Percentiles rank a stretch among this genome's conserved stretches.
Conservation (phyloP, 2,113 vertebrate genomes). For the Paradoxurus hermaphroditus region DNA sequence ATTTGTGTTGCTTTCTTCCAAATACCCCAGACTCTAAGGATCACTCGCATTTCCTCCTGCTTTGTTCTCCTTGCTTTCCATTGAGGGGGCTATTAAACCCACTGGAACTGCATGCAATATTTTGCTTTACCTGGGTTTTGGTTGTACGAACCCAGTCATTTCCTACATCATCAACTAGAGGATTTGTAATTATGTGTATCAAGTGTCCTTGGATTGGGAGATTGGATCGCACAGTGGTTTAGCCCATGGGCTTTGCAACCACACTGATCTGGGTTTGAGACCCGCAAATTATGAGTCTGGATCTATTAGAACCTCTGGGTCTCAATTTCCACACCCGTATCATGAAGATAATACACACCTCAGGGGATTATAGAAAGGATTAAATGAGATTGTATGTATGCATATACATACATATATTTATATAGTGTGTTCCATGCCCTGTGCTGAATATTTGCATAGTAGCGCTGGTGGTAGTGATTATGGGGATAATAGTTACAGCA, state of each 20-base stretch:
- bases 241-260: neutral
- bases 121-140: neutral
- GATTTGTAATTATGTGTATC: neutral
- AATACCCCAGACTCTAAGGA: no score
- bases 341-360: neutral
- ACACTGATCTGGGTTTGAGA: neutral
- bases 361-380: neutral
- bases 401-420: neutral
- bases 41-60: neutral
- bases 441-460: neutral
- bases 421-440: neutral
- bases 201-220: neutral
- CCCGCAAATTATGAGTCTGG: neutral
- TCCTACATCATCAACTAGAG: neutral
- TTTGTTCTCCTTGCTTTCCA: neutral
- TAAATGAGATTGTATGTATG: neutral
- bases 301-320: neutral
- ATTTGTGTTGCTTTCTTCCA: neutral
- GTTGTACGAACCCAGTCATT: neutral
- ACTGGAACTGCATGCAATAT: neutral
- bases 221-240: no score
- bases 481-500: neutral
- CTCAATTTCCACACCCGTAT: neutral
- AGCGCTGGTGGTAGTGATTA: neutral
- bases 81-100: neutral